Base-by-base conservation (phyloP, 2,888 invertebrate species). In the Callimorpha dominula region DNA sequence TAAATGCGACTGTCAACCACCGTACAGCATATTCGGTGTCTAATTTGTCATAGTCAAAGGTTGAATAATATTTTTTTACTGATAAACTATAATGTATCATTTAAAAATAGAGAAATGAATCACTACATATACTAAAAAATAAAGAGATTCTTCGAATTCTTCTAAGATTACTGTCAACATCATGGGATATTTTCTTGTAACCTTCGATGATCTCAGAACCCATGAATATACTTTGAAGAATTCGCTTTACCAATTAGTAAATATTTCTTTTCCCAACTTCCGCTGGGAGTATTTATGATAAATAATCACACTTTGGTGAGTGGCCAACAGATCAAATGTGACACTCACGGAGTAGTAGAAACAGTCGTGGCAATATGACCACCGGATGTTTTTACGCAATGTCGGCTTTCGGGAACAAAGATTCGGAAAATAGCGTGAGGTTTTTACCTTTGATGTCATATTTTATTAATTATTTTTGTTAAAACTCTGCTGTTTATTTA, bases 211-310 rank as follows among this genome's bases (percentile, higher is more conserved):
- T 79, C 78, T 84, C 78, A 77, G 69, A 80, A 73, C 75, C 81
- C 78, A 80, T 81, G 82, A 84, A 73, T 77, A 80, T 70, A 77
- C 75, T 72, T 76, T 73, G 71, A 84, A 81, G 85, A 85, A 86
- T 86, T 80, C 74, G 71, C 70, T 73, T 80, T 63, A 76, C 80
- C 82, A 82, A 84, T 87, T 86, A 85, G 80, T 79, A 85, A 89
- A 89, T 88, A 88, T 89, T 88, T 86, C 76, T 81, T 85, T 85
- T 84, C 73, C 80, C 86, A 76, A 85, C 82, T 85, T 89, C 86
- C 89, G 85, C 74, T 84, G 77, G 72, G 78, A 84, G 77, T 81
- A 74, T 84, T 73, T 79, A 84, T 85, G 81, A 82, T 84, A 84
- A 82, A 85, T 80, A 73, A 84, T 77, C 57, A 78, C 74, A 72